Base-by-base conservation (phyloP, 2,888 invertebrate genomes). In the Tetragonula carbonaria region DNA sequence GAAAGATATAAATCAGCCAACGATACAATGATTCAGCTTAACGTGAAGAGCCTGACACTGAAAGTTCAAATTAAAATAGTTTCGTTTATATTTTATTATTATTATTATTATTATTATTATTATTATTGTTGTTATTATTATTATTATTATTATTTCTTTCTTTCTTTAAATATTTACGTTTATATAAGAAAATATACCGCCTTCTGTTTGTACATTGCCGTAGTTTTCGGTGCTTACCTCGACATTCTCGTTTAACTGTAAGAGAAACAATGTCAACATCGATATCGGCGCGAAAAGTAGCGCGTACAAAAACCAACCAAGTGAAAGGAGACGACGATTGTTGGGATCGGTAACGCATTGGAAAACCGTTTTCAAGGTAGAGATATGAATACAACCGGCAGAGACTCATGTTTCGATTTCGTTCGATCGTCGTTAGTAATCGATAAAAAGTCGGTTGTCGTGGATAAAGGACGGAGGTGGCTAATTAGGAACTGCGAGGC, bases 401-500 rank as follows among this genome's bases (percentile, higher is more conserved):
- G 33, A 45, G 33, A 45, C 28, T 73, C 78, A 53, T 55, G n/a
- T 79, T 50, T 66, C 75, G 55, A 75, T 71, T n/a, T 50, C 68
- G 65, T 78, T 62, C 18, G 38, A 66, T 70, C 75, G 59, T 66
- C 63, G 55, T 55, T 55, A 66, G 50, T 78, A 62, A 73, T 82
- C 67, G 80, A 53, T 82, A 73, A 85, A 83, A 85, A 81, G 62
- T 83, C 83, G 82, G 59, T 87, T 86, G 73, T 79, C 82, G 79
- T 82, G 88, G 85, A 82, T 85, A 87, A 28, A 91, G 93, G 93
- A 94, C 93, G 93, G 94, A 94, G 91, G 90, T 91, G 91, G 89
- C 91, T 92, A 92, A 86, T 80, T 93, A 93, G 93, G 93, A 94
- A 93, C 93, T 93, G 91, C 93, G 89, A 90, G 87, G 86, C 85